Evolutionary conservation across 2,888 invertebrate species (phyloP).

Genomic region (Oxycera nigricornis): DNA sequence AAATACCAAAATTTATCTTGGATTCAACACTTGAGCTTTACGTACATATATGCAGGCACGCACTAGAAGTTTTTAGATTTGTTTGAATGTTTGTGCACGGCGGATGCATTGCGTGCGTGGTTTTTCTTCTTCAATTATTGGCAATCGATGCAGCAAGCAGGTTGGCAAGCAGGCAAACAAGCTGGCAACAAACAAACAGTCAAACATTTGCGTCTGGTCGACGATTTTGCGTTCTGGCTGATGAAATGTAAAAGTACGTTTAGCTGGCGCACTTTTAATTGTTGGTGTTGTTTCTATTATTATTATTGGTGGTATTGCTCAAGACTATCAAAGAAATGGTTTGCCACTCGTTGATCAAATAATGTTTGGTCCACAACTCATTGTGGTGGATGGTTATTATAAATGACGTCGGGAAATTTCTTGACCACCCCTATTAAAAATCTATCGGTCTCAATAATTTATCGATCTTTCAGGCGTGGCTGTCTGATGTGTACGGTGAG

Average conservation of each 20-base stretch:
- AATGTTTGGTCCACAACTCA: slow-evolving; percentile 7
- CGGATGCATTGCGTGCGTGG: slow-evolving; percentile 7
- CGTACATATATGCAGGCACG: not conserved
- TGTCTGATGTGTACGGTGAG: no score
- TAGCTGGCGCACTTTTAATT: not conserved
- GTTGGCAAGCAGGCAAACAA: no score
- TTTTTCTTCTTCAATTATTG: slow-evolving; percentile 15
- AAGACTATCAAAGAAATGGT: not conserved
- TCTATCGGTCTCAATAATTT: slow-evolving; percentile 17
- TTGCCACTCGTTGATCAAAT: not conserved
- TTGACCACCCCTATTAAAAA: not conserved
- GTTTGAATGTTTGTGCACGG: not conserved
- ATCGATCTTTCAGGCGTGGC: no score
- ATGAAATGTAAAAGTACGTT: not conserved
- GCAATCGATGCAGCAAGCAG: not conserved
- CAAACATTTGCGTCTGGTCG: no score
- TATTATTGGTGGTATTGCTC: not conserved
- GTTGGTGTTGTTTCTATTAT: not conserved
- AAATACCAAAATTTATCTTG: slow-evolving; percentile 20
- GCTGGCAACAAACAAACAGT: no score
- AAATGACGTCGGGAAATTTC: slow-evolving; percentile 25
- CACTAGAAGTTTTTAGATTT: slow-evolving; percentile 24
- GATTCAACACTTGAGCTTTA: slow-evolving; percentile 22
- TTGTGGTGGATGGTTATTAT: not conserved
- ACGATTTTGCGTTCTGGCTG: no score